Evolutionary conservation across 2,888 invertebrate species (phyloP), one percentile per base, ranked within the genome.

Genomic region (Agrotis ipsilon): DNA sequence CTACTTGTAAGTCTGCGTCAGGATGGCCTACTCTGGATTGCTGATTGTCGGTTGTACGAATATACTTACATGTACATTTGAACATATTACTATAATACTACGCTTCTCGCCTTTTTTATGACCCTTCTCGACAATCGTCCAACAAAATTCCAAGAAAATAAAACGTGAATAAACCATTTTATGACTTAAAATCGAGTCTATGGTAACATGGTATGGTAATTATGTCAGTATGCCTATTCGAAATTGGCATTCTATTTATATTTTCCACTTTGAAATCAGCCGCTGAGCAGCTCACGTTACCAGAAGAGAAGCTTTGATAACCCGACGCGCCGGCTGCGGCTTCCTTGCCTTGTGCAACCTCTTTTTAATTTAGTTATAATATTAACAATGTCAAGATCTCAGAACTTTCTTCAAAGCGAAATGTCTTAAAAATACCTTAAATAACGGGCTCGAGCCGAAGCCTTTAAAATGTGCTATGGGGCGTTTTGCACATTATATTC

Each of bases 391-490:
- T 64, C 64, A 64, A 69, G 65, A 48, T n/a, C 54, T 19, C 19
- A 9, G 6, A 58, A 55, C 55, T 68, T 68, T 63, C 39, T 68
- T 64, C 63, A 71, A 79, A 79, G 71, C 16, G 43, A 54, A 75
- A 74, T 68, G 66, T 64, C 51, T 79, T 48, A 68, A 64, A 67
- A 75, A 82, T 68, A 32, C 60, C n/a, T 27, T 24, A 46, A 43
- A 59, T 27, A 62, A 64, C 11, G 16, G 14, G 32, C 55, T 62
- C 19, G 16, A 58, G 27, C 21, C n/a, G 43, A 66, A 59, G 54
- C 51, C 54, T 64, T 65, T 51, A 19, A 57, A 63, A 52, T 68
- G 52, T 24, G 57, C 52, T 43, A 52, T 67, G 24, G 60, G 13
- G 19, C 9, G 46, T 52, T 67, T 59, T 58, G 55, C 57, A 62